Base-by-base conservation (phyloP, 1,140 invertebrate genomes). In the Myzus persicae region DNA sequence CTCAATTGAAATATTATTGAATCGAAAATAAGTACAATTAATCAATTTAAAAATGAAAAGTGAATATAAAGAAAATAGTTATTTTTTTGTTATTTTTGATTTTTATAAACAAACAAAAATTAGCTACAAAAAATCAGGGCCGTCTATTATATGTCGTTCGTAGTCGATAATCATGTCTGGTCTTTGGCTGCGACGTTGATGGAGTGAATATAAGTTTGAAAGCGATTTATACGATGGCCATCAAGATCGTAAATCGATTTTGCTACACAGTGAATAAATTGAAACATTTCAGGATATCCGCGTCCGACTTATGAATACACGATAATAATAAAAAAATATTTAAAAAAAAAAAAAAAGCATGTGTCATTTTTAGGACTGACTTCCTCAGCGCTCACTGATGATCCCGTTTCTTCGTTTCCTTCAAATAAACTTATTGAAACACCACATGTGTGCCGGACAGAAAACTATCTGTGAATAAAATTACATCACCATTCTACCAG, bases 391-490 rank as follows among this genome's bases (percentile, higher is more conserved):
- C 8, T 22, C 38, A 84, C 76, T 82, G 76, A 82, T 82, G 76
- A 82, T 38, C 18, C 24, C 31, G 31, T 87, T 20, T 44, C 40
- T n/a, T n/a, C 84, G 26, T 31, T 44, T 44, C 26, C 26, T 46
- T 46, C 44, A 46, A 87, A 87, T 18, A 85, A 44, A 85, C 84
- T 85, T 85, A 85, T 85, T 42, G 84, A 44, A 85, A 44, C n/a
- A 51, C 31, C 6, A 88, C 87, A 36, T 88, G 42, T 44, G 38
- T 31, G 36, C 48, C 24, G 51, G 48, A 67, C 51, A 76, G 89
- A 90, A 67, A 90, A 54, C 88, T 42, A 90, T 42, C 38, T 67
- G 38, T n/a, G 51, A 90, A 67, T 42, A 67, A 90, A 90, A 90
- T 90, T 67, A 67, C 51, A 48, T 48, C 20, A 18, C 40, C 18